These are phyloP conservation scores for Heterodera filipjevi DNA, from an alignment of 2,888 invertebrate species.

Conservation along the genomic window DNA sequence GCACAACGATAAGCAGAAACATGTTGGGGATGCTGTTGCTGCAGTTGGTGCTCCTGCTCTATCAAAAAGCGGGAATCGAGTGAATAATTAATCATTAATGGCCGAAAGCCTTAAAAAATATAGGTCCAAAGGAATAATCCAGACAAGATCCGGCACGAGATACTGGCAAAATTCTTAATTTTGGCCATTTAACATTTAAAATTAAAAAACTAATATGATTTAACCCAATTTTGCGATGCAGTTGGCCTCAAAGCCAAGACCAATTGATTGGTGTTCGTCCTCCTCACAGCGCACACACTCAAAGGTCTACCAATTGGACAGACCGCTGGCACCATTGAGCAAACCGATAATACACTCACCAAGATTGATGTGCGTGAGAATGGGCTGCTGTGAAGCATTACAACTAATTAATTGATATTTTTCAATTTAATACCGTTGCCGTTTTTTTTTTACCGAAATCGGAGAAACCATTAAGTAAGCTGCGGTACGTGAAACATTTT, in stretches of 20 bases:
- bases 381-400: neutral
- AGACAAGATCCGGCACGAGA: too few relatives aligned
- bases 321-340: conserved; percentile 1
- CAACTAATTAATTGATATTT: neutral
- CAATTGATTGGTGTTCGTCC: neutral
- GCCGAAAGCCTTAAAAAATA: neutral
- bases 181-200: too few relatives aligned
- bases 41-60: too few relatives aligned
- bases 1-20: neutral
- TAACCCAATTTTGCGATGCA: neutral
- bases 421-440: too few relatives aligned
- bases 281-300: neutral
- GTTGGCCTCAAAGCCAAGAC: neutral
- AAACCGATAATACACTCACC: neutral
- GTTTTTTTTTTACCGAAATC: too few relatives aligned
- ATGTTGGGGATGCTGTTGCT: neutral
- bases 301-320: neutral
- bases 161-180: too few relatives aligned
- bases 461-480: too few relatives aligned
- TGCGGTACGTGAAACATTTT: too few relatives aligned
- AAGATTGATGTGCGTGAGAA: neutral
- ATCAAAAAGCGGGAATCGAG: too few relatives aligned
- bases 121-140: neutral
- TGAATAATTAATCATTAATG: too few relatives aligned
- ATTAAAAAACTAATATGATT: neutral